A percentile compares a stretch with the other conserved stretches of the same genome.
These are phyloP conservation scores for Dasyurus viverrinus DNA, from an alignment of 2,113 vertebrate genomes.

Conservation along the genomic window DNA sequence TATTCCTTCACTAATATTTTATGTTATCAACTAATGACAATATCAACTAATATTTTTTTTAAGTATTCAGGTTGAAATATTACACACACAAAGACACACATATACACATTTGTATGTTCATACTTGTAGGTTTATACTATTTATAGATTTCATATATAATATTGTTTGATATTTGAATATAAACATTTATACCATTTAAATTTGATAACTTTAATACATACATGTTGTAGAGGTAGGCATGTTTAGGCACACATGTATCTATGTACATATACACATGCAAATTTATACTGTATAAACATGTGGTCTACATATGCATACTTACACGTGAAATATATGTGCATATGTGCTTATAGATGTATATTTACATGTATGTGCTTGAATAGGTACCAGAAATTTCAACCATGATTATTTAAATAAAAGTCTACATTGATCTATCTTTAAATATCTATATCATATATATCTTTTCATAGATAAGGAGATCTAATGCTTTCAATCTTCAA, in stretches of 20 bases:
- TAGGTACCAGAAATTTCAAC: neutral
- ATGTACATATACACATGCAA: no score
- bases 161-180: no score
- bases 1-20: neutral
- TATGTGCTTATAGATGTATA: neutral
- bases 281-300: neutral
- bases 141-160: no score
- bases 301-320: neutral
- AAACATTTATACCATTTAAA: no score
- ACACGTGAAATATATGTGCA: rapidly evolving
- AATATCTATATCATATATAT: neutral
- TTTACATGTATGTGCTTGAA: neutral
- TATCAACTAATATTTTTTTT: neutral
- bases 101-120: no score
- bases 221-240: no score
- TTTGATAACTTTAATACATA: no score
- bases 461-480: neutral
- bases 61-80: neutral
- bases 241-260: no score
- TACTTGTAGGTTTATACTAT: no score
- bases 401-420: neutral
- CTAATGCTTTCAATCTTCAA: neutral
- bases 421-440: neutral
- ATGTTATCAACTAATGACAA: neutral
- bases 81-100: no score